phyloP scores from a whole-genome alignment of 2,797 vertebrate genomes.

The Cyprinodon diabolis region DNA sequence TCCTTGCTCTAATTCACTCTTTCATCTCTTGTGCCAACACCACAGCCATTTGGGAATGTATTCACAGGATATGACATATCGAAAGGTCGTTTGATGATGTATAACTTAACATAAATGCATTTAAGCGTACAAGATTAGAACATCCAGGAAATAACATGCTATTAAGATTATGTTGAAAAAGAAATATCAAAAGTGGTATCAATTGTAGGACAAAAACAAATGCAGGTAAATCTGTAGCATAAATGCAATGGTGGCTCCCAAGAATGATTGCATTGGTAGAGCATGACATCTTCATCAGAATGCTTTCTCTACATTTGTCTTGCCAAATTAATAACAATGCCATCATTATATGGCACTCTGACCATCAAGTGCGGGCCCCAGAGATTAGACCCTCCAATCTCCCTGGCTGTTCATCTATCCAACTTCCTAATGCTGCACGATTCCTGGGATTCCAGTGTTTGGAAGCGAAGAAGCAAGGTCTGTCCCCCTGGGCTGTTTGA shows the following conservation, averaged over 20 bases:
- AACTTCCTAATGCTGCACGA: constrained; percentile 64
- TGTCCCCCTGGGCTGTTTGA: constrained; percentile 79
- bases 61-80: too few relatives aligned
- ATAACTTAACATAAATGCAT: too few relatives aligned
- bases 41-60: too few relatives aligned
- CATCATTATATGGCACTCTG: constrained; percentile 49
- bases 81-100: too few relatives aligned
- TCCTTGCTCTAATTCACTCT: too few relatives aligned
- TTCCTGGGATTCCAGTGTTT: constrained; percentile 65
- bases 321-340: constrained; percentile 59
- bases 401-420: constrained; percentile 26
- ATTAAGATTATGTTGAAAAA: neutral
- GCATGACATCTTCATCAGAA: constrained; percentile 10
- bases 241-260: neutral
- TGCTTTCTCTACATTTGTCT: constrained; percentile 39
- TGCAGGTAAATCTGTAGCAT: neutral
- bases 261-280: neutral
- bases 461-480: constrained; percentile 63
- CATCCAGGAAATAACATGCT: neutral
- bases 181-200: neutral
- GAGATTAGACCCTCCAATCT: constrained; percentile 43
- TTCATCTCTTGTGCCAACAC: too few relatives aligned
- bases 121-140: neutral
- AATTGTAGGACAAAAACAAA: neutral
- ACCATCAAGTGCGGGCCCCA: constrained; percentile 39